Base-by-base conservation (phyloP, 2,888 invertebrate genomes). In the Macrosoma leucophasiata region DNA sequence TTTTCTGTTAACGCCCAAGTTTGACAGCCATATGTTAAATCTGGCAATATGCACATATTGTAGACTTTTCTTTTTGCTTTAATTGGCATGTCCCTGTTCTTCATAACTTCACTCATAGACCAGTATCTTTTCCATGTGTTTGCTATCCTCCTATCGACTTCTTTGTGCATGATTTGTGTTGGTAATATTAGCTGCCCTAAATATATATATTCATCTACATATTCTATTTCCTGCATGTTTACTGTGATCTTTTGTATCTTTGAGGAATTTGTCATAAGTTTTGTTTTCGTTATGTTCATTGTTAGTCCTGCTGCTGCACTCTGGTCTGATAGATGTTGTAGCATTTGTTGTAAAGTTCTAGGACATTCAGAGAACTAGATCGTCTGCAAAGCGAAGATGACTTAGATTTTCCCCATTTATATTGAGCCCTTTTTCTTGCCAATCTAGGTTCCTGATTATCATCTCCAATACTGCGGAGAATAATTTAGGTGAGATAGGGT, bases 91-190 rank as follows among this genome's bases (percentile, higher is more conserved):
- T 36, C 21, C 26, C 11, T 36, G 12, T 39, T 20, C 29, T 39
- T 37, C 34, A 35, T 39, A 5, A 39, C 11, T 28, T 39, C 33
- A 4, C 33, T 33, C 5, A 39, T 33, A 3, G 33, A 33, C 39
- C 33, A 33, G 14, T 10, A 33, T 20, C 20, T 3, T 9, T 26
- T 33, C 33, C 26, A 33, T 4, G 18, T 19, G 7, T 26, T 33
- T 9, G 17, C 14, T 25, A 25, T 25, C 10, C 26, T 33, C 21
- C 33, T 33, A 3, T 33, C 20, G 2, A 33, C 21, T 33, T 26
- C 33, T 26, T 33, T 26, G 3, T 11, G 2, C 22, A 22, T 22
- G 10, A 9, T 4, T 3, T 22, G 10, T 10, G 2, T 10, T 11
- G 22, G 2, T 2, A 11, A 22, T 22, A 22, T 9, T 10, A 22